Percentiles rank a stretch among this genome's conserved stretches.
Evolutionary conservation across 2,113 vertebrate species (phyloP).

Genomic region (Poeciliopsis occidentalis): DNA sequence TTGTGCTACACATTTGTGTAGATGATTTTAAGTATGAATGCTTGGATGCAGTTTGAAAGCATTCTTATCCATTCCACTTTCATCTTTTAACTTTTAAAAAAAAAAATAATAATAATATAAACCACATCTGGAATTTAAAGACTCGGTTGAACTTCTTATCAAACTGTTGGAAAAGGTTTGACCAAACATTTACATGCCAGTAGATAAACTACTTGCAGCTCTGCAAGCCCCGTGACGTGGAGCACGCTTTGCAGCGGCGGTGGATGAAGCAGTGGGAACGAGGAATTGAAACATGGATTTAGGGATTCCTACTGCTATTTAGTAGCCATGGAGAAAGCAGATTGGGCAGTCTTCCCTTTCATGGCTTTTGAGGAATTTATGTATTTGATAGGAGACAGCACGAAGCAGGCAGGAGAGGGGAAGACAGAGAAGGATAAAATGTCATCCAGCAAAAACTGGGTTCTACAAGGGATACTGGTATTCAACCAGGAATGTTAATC

Average conservation of each 20-base stretch:
- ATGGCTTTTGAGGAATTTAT: background rate
- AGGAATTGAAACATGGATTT: constrained; percentile 12
- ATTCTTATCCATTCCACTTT: background rate
- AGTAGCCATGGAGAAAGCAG: background rate
- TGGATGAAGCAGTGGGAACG: background rate
- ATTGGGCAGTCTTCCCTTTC: background rate
- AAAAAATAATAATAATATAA: too few relatives aligned
- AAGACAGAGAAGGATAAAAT: constrained; percentile 5
- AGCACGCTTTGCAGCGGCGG: constrained; percentile 7
- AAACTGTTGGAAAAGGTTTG: background rate
- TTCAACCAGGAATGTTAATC: background rate
- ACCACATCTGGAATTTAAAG: background rate
- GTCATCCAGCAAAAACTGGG: background rate
- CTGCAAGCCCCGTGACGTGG: background rate
- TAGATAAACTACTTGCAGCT: background rate
- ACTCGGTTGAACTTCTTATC: background rate
- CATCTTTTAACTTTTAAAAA: background rate
- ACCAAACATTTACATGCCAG: background rate
- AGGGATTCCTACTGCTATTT: constrained; percentile 11
- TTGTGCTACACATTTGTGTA: too few relatives aligned
- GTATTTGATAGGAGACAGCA: background rate
- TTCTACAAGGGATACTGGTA: background rate
- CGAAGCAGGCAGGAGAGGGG: constrained; percentile 7
- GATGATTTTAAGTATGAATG: too few relatives aligned
- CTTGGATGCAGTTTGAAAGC: background rate